phyloP scores from a whole-genome alignment of 1,140 invertebrate genomes.

The Aradophagus sp. region DNA sequence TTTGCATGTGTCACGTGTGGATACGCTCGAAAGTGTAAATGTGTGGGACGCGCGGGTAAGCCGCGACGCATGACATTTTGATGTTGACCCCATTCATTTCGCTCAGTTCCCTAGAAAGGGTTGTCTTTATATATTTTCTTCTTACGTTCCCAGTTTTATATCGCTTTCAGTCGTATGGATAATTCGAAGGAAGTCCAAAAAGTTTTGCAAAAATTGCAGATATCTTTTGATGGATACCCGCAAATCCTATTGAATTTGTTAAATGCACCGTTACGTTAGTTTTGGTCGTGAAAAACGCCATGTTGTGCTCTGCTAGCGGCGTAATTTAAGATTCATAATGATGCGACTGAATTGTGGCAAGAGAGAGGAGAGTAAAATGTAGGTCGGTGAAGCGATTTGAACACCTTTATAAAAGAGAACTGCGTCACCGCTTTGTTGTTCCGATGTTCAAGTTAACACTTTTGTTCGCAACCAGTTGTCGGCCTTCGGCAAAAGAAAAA shows the following conservation, averaged over 20 bases:
- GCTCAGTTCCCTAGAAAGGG: constrained; percentile 33
- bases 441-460: no score
- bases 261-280: constrained; percentile 35
- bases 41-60: constrained; percentile 43
- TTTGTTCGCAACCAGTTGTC: background rate
- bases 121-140: constrained; percentile 56
- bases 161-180: constrained; percentile 48
- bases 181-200: constrained; percentile 37
- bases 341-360: constrained; percentile 2
- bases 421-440: no score
- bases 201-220: constrained; percentile 34
- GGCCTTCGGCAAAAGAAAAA: no score
- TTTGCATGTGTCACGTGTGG: no score
- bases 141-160: constrained; percentile 40
- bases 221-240: constrained; percentile 33
- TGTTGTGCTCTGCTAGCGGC: background rate
- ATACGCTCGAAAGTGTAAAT: no score
- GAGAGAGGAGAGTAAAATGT: constrained; percentile 6
- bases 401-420: constrained; percentile 6
- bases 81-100: constrained; percentile 56
- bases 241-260: constrained; percentile 40
- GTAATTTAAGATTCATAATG: constrained; percentile 28
- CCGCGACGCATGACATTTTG: constrained; percentile 53
- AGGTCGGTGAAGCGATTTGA: constrained; percentile 14
- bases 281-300: constrained; percentile 14